phyloP scores from a whole-genome alignment of 2,797 vertebrate genomes.

The Hydrocynus forskahlii region DNA sequence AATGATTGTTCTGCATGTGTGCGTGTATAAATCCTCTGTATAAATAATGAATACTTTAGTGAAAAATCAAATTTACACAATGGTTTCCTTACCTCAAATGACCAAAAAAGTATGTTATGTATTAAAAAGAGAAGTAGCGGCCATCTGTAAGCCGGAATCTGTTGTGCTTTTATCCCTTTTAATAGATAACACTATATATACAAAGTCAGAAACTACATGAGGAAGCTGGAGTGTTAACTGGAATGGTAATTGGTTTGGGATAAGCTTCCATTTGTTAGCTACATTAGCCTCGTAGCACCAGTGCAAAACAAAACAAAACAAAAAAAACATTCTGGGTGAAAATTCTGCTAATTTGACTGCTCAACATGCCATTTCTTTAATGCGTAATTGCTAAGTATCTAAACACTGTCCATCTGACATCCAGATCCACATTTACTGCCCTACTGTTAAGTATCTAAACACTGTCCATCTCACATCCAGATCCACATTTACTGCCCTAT shows the following conservation, averaged over 20 bases:
- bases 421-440: neutral
- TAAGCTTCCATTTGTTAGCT: neutral
- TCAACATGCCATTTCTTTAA: neutral
- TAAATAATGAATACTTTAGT: constrained; percentile 13
- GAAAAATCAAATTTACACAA: neutral
- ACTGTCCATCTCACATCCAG: neutral
- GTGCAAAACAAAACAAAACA: neutral
- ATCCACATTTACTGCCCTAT: neutral
- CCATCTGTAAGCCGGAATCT: neutral
- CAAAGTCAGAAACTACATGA: neutral
- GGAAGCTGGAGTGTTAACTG: too few species aligned
- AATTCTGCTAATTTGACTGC: neutral
- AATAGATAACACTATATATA: neutral
- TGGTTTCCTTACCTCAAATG: neutral
- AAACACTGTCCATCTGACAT: neutral
- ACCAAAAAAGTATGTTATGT: neutral
- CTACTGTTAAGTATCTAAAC: neutral
- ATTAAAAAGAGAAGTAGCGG: neutral
- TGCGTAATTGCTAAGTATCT: neutral
- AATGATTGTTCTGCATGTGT: constrained; percentile 28
- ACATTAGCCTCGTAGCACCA: neutral
- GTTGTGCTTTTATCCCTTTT: neutral
- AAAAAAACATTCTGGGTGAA: neutral
- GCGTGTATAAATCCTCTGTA: constrained; percentile 16
- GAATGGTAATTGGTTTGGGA: neutral